A percentile compares a stretch with the other conserved stretches of the same genome.
Conservation (phyloP, 2,797 vertebrate species). For the Falco novaeseelandiae region DNA sequence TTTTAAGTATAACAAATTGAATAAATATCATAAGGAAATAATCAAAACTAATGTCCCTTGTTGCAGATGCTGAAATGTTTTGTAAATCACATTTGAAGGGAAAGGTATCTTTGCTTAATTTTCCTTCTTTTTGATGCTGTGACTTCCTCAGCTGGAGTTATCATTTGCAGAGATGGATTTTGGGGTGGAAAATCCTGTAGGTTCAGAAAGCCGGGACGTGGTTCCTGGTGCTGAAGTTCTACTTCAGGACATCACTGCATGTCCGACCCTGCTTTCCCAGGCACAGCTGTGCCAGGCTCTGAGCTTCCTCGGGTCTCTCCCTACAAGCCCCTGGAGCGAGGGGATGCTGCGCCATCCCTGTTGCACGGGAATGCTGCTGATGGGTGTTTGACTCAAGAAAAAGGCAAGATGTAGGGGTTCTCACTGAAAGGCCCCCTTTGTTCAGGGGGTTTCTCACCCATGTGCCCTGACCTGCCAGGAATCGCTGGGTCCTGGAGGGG, state of each 20-base stretch:
- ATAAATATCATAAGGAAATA: constrained; percentile 77
- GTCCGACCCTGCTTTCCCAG: rapidly evolving
- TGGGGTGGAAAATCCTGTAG: background rate
- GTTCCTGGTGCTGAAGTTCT: rapidly evolving
- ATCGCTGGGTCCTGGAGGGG: background rate
- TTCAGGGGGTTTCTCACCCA: rapidly evolving
- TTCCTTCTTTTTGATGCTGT: background rate
- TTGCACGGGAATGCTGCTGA: rapidly evolving
- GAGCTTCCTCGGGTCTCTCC: no score
- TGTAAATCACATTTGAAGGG: background rate
- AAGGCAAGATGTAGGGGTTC: rapidly evolving
- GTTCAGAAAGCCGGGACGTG: rapidly evolving
- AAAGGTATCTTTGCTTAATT: background rate
- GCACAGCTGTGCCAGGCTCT: rapidly evolving
- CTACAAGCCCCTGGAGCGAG: background rate
- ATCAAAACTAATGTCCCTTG: constrained; percentile 66
- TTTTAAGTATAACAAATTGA: constrained; percentile 62
- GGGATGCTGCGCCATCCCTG: background rate
- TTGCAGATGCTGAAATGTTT: constrained; percentile 68
- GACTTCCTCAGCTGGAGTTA: background rate
- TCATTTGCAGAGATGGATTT: background rate
- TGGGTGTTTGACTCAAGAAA: background rate
- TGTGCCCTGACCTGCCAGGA: background rate
- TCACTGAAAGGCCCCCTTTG: background rate
- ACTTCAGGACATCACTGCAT: rapidly evolving